phyloP scores from a whole-genome alignment of 2,113 vertebrate species.

The Polyodon spathula region DNA sequence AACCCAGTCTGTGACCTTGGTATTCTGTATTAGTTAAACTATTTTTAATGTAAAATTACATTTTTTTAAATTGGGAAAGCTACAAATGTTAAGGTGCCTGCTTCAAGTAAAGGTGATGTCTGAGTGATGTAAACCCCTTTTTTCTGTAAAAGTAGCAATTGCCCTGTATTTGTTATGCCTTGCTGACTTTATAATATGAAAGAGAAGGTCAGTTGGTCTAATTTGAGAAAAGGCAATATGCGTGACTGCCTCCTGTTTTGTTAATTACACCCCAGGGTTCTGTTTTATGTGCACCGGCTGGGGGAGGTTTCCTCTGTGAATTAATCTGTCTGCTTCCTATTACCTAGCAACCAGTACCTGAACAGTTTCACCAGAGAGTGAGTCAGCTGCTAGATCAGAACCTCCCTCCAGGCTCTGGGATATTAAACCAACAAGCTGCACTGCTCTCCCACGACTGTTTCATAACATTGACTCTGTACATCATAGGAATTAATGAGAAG shows the following conservation, averaged over 20 bases:
- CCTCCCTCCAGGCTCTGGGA: slow-evolving; percentile 2
- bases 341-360: slow-evolving; percentile 18
- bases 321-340: slow-evolving; percentile 9
- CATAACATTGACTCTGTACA: not conserved
- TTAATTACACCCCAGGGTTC: slow-evolving; percentile 47
- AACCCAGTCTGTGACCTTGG: too few relatives aligned
- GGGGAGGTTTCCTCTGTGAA: not conserved
- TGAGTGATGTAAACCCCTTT: too few relatives aligned
- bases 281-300: slow-evolving; percentile 41
- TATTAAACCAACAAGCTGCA: slow-evolving; percentile 7
- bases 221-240: slow-evolving; percentile 38
- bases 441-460: not conserved
- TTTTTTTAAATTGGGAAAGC: too few relatives aligned
- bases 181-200: not conserved
- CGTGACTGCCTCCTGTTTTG: slow-evolving; percentile 43
- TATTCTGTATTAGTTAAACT: too few relatives aligned
- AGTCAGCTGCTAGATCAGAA: not conserved
- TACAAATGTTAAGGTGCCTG: too few relatives aligned
- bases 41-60: too few relatives aligned
- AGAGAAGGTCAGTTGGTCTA: not conserved
- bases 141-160: not conserved
- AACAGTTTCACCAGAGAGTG: not conserved
- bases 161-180: not conserved
- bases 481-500: slow-evolving; percentile 9
- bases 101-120: too few relatives aligned